These are phyloP conservation scores for Malthinus seriepunctatus DNA, from an alignment of 2,888 invertebrate species.

Conservation along the genomic window DNA sequence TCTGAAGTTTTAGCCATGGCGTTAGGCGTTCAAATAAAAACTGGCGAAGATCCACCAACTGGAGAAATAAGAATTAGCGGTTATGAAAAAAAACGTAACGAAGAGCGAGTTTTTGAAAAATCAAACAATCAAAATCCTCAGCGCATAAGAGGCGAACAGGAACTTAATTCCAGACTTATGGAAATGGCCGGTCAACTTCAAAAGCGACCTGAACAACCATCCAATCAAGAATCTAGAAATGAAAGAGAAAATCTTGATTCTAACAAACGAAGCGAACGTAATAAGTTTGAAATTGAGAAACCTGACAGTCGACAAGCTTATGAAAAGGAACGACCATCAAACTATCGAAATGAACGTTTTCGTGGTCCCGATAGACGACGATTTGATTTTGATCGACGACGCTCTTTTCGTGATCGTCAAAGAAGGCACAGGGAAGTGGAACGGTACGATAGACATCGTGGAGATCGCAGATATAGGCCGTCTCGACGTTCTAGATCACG, in stretches of 20 bases:
- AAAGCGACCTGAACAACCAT: slow-evolving; percentile 51
- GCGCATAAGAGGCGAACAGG: slow-evolving; percentile 10
- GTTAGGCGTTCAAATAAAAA: slow-evolving; percentile 56
- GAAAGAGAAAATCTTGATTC: slow-evolving; percentile 27
- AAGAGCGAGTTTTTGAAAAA: slow-evolving; percentile 27
- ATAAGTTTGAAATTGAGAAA: slow-evolving; percentile 51
- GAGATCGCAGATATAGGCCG: slow-evolving; percentile 26
- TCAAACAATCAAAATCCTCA: not conserved
- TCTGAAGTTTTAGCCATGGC: slow-evolving; percentile 62
- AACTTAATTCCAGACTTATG: slow-evolving; percentile 31
- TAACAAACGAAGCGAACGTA: slow-evolving; percentile 42
- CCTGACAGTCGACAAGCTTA: slow-evolving; percentile 28
- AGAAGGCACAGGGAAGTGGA: slow-evolving; percentile 23
- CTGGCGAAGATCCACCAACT: slow-evolving; percentile 49
- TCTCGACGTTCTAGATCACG: slow-evolving; percentile 42
- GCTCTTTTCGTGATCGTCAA: slow-evolving; percentile 21
- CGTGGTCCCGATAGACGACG: slow-evolving; percentile 39
- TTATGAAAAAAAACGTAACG: slow-evolving; percentile 43
- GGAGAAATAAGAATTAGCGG: slow-evolving; percentile 47
- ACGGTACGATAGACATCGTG: slow-evolving; percentile 15
- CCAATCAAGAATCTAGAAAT: slow-evolving; percentile 5
- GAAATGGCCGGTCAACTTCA: slow-evolving; percentile 46
- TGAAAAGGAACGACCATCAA: slow-evolving; percentile 28
- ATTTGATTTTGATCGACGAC: slow-evolving; percentile 28
- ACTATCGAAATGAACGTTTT: slow-evolving; percentile 30